Percentiles rank a stretch among this genome's conserved stretches.
Evolutionary conservation across 2,888 invertebrate species (phyloP).

Genomic region (Automeris io): DNA sequence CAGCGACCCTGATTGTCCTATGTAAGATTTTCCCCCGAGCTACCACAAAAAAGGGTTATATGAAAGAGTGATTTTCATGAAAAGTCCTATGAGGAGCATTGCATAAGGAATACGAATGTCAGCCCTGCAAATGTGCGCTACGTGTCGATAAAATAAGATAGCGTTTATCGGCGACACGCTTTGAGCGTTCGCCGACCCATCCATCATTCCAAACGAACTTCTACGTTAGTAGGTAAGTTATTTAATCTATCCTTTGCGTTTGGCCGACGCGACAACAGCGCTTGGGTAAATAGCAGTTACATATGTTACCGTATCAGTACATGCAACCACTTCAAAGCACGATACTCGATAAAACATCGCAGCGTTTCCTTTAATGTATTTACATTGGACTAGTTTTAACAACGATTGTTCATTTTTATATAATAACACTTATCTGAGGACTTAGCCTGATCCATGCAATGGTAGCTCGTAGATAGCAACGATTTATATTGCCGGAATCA

Average conservation of each 20-base stretch:
- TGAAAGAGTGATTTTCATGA: no score
- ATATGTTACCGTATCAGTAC: conserved; percentile 65
- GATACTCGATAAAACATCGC: conserved; percentile 50
- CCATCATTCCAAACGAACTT: conserved; percentile 55
- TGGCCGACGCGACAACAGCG: conserved; percentile 53
- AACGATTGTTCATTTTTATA: conserved; percentile 23
- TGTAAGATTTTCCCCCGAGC: no score
- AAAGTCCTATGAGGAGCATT: no score
- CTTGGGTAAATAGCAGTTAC: conserved; percentile 62
- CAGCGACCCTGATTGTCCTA: no score
- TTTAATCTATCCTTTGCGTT: conserved; percentile 60
- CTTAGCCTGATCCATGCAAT: conserved; percentile 13
- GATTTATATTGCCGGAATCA: conserved; percentile 24
- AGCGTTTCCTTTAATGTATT: conserved; percentile 57
- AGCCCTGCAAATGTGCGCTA: conserved; percentile 44
- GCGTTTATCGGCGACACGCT: conserved; percentile 60
- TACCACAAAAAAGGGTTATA: neutral
- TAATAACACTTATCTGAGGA: conserved; percentile 32
- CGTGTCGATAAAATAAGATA: conserved; percentile 50
- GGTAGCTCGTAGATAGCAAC: conserved; percentile 22
- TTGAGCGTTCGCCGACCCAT: conserved; percentile 70
- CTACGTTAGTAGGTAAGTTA: conserved; percentile 36
- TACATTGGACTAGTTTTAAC: conserved; percentile 36
- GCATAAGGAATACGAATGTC: conserved; percentile 12
- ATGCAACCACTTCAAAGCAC: conserved; percentile 58